Base-by-base conservation (phyloP, 2,888 invertebrate species). In the Vannuccia rotundouncinata region DNA sequence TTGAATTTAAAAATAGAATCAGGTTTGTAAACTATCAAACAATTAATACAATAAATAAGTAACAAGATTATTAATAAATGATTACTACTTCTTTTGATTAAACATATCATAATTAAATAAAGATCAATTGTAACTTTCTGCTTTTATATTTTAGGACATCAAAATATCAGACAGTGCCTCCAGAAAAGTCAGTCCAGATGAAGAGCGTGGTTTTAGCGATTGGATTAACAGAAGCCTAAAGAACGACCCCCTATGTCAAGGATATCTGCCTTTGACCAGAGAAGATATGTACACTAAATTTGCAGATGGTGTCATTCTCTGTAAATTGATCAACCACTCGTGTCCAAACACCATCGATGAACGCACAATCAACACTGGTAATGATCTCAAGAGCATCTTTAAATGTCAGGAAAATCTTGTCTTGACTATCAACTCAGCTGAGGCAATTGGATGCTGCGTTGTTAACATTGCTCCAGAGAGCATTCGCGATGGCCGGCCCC, bases 301-400 rank as follows among this genome's bases (percentile, higher is more conserved):
- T 76, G 93, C 94, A 88, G 95, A 97, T 88, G 97, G 97, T 59
- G 93, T 96, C 84, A 91, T 97, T 82, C 89, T 95, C 22, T 95
- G 94, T 88, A 97, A 97, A 92, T 93, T 97, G 83, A 95, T 97
- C 87, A 97, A 97, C 89, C 94, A 95, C 89, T 96, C 99, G 30
- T 96, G 96, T 86, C 95, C 97, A n/a, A 96, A 96, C 88, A 99
- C 99, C 25, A 98, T 99, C 86, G 99, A 99, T 89, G 98, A 98
- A 90, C 91, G 99, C 80, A 95, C 95, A 29, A 95, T 99, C 85
- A 99, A 99, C 90, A 96, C 95, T 90, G 78, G 79, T 25, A 95
- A 94, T 88, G 95, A 93, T 87, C 89, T 97, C 79, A 97, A 80
- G 28, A 96, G 94, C 0, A 90, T 96, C 0, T 98, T 96, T 90